These are phyloP conservation scores for Coremacera marginata DNA, from an alignment of 2,888 invertebrate species.

Conservation along the genomic window DNA sequence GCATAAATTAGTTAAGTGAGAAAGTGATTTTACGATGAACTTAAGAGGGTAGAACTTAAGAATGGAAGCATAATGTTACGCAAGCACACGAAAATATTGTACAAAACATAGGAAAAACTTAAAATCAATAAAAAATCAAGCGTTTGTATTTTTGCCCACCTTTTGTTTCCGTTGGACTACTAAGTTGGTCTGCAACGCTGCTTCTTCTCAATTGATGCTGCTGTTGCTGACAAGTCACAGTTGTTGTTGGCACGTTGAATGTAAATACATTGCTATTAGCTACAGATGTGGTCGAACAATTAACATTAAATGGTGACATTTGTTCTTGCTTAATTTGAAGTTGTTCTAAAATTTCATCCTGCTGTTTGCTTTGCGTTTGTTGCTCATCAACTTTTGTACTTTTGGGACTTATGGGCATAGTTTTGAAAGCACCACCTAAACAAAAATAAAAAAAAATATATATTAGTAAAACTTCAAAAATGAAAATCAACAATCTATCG, in stretches of 20 bases:
- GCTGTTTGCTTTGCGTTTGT: constrained; percentile 47
- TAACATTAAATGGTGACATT: constrained; percentile 65
- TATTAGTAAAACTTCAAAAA: not conserved
- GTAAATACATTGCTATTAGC: constrained; percentile 59
- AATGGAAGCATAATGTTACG: not conserved
- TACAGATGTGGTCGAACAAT: constrained; percentile 47
- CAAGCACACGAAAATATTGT: not conserved
- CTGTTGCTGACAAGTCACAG: constrained; percentile 48
- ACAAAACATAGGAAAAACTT: not conserved
- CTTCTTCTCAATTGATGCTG: constrained; percentile 17
- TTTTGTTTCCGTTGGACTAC: constrained; percentile 60
- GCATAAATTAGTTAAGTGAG: not conserved
- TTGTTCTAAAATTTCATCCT: constrained; percentile 56
- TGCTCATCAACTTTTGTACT: constrained; percentile 63
- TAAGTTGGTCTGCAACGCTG: constrained; percentile 41
- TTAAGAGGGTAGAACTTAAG: not conserved
- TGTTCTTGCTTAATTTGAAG: constrained; percentile 66
- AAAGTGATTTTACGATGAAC: not conserved
- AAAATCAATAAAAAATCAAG: not conserved
- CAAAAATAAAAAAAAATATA: not conserved
- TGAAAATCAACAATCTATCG: not conserved
- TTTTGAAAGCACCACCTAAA: constrained; percentile 89
- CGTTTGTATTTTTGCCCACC: constrained; percentile 50
- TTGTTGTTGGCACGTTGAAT: constrained; percentile 66
- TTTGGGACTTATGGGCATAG: constrained; percentile 77